Evolutionary conservation across 2,888 invertebrate genomes (phyloP).

Genomic region (Dicranocentrus wangi): DNA sequence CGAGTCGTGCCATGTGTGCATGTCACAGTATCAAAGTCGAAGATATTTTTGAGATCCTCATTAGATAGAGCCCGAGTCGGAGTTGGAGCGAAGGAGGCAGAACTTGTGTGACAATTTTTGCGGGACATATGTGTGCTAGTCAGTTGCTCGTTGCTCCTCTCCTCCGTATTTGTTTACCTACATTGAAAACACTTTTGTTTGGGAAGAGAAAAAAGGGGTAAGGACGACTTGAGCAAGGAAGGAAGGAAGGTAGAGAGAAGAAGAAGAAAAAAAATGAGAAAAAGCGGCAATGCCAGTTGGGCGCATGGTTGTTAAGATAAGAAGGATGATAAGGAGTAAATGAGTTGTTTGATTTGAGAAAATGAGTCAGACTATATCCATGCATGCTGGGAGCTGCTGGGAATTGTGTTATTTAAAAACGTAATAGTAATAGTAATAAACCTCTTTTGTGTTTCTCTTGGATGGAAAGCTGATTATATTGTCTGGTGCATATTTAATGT

Average conservation of each 20-base stretch:
- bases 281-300: conserved; percentile 58
- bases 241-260: conserved; percentile 20
- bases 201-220: no score
- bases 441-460: no score
- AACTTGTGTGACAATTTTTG: conserved; percentile 6
- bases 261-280: conserved; percentile 36
- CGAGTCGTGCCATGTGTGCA: conserved; percentile 18
- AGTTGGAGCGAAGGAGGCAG: no score
- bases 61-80: conserved; percentile 16
- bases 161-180: background rate
- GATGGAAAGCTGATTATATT: no score
- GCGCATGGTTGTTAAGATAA: conserved; percentile 62
- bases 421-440: no score
- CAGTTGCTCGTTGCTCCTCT: no score
- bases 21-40: conserved; percentile 25
- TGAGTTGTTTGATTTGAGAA: conserved; percentile 61
- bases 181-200: no score
- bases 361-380: conserved; percentile 44
- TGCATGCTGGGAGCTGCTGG: no score
- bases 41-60: background rate
- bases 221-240: background rate
- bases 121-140: background rate
- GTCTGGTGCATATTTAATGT: no score
- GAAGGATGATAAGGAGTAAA: conserved; percentile 50
- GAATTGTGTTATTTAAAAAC: no score